Conservation (phyloP, 2,888 invertebrate species). For the Creontiades dilutus region DNA sequence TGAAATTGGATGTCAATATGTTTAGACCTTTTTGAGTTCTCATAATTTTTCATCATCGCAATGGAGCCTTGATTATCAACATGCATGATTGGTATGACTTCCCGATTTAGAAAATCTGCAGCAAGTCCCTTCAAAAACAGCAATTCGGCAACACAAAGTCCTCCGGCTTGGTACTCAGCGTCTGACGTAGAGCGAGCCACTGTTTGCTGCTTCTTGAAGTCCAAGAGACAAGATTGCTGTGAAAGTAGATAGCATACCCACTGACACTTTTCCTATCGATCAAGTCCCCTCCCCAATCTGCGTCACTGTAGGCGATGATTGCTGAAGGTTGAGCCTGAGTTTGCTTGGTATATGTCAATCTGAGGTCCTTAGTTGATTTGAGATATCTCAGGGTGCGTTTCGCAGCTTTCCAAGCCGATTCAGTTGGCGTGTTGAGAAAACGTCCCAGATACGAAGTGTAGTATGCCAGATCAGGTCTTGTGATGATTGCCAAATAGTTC, state of each 20-base stretch:
- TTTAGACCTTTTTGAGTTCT: slow-evolving; percentile 9
- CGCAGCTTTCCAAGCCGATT: slow-evolving; percentile 70
- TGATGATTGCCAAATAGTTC: slow-evolving; percentile 70
- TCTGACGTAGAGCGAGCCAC: slow-evolving; percentile 16
- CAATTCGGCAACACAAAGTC: not conserved
- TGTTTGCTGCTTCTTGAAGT: slow-evolving; percentile 52
- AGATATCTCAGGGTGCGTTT: slow-evolving; percentile 67
- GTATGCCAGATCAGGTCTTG: slow-evolving; percentile 71
- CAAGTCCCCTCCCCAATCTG: slow-evolving; percentile 64
- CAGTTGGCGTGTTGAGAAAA: slow-evolving; percentile 71
- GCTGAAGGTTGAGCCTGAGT: not conserved
- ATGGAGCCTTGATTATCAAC: slow-evolving; percentile 32
- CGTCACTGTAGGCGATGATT: slow-evolving; percentile 20
- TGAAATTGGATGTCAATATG: slow-evolving; percentile 41
- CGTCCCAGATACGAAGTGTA: slow-evolving; percentile 69
- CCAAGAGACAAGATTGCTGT: slow-evolving; percentile 37
- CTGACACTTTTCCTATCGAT: slow-evolving; percentile 59
- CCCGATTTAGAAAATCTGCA: not conserved
- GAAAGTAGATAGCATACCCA: slow-evolving; percentile 37
- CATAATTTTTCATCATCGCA: slow-evolving; percentile 19
- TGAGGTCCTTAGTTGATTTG: not conserved
- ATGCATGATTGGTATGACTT: too few species aligned
- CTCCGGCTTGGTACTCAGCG: not conserved
- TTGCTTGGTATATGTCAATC: not conserved
- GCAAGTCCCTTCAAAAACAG: not conserved